Base-by-base conservation (phyloP, 1,140 invertebrate species). In the Bradynema listronoti region DNA sequence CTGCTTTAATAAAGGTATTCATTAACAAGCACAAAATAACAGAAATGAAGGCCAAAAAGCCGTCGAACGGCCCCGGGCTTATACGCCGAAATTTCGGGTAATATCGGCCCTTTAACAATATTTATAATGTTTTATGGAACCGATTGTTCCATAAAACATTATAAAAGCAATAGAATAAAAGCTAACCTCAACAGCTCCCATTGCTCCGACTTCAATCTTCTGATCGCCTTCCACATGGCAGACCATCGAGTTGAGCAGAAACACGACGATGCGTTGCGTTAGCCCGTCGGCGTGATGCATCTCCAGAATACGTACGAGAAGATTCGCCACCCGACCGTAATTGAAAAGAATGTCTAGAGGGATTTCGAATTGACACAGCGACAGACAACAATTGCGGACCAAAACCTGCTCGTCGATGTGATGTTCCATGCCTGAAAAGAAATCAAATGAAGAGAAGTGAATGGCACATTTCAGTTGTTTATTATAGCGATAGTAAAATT, bases 351-450 rank as follows among this genome's bases (percentile, higher is more conserved):
- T 88, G 84, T 96, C 91, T 65, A 86, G 84, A 24, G 91, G 91
- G 80, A 96, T 90, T 75, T 87, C 88, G 76, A 96, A 92, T 80
- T 94, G 89, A 74, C 89, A 94, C 4, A 95, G 81, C 0, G 89
- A 91, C 43, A 96, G 82, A 79, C 91, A 94, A 45, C 90, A 89
- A 81, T 96, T 96, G 51, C 90, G 82, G 84, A 94, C 87, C 89
- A 95, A 11, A 11, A 11, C 36, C 36, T 11, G 11, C 36, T 39
- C 36, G 19, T 39, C 19, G 11, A 39, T 39, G 19, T 39, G 36
- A 39, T 39, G 11, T 39, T 39, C 36, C 36, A n/a, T n/a, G n/a
- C n/a, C n/a, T n/a, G n/a, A n/a, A n/a, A n/a, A n/a, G n/a, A n/a
- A n/a, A n/a, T n/a, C n/a, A n/a, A n/a, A n/a, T n/a, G n/a, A n/a